Base-by-base conservation (phyloP, 2,888 invertebrate genomes). In the Pandemis cinnamomeana region DNA sequence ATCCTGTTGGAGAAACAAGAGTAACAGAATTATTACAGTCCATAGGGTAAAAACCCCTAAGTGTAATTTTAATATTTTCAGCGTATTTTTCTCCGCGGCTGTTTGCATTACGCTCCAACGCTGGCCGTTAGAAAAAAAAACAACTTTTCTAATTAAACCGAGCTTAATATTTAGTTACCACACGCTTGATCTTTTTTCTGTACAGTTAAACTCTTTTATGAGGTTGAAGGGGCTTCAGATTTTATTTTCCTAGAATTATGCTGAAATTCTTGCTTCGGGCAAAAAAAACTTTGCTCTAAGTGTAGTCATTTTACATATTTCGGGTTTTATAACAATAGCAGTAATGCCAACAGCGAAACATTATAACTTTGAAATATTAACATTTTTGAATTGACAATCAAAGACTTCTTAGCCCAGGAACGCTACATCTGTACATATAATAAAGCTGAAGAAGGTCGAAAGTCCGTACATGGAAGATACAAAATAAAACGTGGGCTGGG, bases 91-190 rank as follows among this genome's bases (percentile, higher is more conserved):
- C 58, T 36, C 10, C 58, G 67, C 67, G 15, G 27, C 41, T 64
- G 69, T 69, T 73, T 73, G 60, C 69, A 10, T 69, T 51, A 51
- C 60, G 69, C 53, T 61, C 67, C 67, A 67, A 58, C 72, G 46
- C 44, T 11, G 36, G 15, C 66, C 42, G 55, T 58, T 55, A 55
- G 15, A 27, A 63, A 63, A 72, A 68, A 68, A 48, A 62, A 58
- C 8, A 68, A 70, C 60, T 70, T 74, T 67, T 61, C 66, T 70
- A 70, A 74, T 74, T 70, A 67, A 61, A 67, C 73, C 7, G 27
- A n/a, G 44, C 36, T 61, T 70, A 58, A 67, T 70, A 70, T 72
- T 62, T 55, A 73, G 64, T 41, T 64, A 44, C 72, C 36, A 74
- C 73, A 66, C 69, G 63, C 44, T 51, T 36, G 41, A 51, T 58